Percentiles rank a stretch among this genome's conserved stretches.
Evolutionary conservation across 2,888 invertebrate genomes (phyloP).

Genomic region (Drosophila melanocephala): DNA sequence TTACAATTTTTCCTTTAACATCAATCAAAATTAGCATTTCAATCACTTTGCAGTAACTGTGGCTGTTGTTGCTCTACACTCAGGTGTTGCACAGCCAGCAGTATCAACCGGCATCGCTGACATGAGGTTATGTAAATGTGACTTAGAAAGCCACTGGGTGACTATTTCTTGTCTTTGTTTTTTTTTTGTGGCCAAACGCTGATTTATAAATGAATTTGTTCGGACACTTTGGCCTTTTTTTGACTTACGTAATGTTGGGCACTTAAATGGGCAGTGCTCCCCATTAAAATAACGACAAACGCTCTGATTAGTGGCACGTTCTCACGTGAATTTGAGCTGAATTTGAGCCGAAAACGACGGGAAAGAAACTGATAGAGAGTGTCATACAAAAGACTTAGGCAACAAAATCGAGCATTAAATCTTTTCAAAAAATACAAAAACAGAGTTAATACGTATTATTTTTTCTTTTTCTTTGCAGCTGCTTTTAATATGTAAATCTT

Average conservation of each 20-base stretch:
- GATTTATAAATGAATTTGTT: conserved; percentile 29
- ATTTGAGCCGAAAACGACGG: background rate
- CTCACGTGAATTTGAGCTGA: conserved; percentile 26
- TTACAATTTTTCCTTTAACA: conserved; percentile 48
- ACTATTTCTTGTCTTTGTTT: conserved; percentile 6
- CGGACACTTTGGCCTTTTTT: conserved; percentile 32
- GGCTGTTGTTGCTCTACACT: background rate
- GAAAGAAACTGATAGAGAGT: conserved; percentile 41
- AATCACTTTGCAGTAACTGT: conserved; percentile 51
- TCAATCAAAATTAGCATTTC: conserved; percentile 79
- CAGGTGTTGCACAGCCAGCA: conserved; percentile 4
- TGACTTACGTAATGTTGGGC: conserved; percentile 48
- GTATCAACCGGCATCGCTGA: conserved; percentile 33
- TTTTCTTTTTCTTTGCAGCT: conserved; percentile 54
- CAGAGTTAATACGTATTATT: conserved; percentile 13
- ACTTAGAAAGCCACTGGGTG: conserved; percentile 47
- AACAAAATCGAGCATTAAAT: conserved; percentile 56
- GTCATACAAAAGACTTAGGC: conserved; percentile 75
- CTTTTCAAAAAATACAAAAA: conserved; percentile 6
- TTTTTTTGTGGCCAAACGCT: conserved; percentile 7
- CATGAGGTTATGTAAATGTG: conserved; percentile 42
- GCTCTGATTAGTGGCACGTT: conserved; percentile 24
- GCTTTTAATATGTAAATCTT: conserved; percentile 40
- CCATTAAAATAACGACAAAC: conserved; percentile 28
- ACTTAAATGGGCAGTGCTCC: conserved; percentile 57